Conservation (phyloP, 2,113 vertebrate genomes). For the Vireo altiloquus region DNA sequence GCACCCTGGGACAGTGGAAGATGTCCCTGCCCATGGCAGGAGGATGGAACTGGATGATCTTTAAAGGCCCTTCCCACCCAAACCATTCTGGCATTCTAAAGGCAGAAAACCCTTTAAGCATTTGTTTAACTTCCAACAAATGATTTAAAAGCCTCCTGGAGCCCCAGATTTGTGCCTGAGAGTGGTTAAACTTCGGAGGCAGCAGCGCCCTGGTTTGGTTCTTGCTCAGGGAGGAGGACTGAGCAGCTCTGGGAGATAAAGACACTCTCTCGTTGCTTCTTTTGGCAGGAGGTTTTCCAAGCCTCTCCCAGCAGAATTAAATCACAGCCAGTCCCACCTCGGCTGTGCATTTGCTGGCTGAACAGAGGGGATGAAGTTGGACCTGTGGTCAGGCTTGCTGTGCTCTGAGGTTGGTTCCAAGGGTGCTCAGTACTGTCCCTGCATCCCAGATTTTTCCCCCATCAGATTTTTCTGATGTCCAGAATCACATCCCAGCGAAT, state of each 20-base stretch:
- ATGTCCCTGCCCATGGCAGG: background rate
- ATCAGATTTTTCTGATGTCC: too few species aligned
- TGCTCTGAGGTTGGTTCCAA: background rate
- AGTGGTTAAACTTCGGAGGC: background rate
- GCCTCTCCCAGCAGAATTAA: background rate
- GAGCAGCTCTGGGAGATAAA: background rate
- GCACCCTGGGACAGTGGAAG: rapidly evolving
- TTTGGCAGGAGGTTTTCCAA: background rate
- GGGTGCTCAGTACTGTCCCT: background rate
- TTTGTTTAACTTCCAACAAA: background rate
- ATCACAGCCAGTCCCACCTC: constrained; percentile 28
- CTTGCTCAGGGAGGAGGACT: background rate
- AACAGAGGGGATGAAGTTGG: background rate
- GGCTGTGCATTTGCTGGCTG: background rate
- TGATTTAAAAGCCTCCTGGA: background rate
- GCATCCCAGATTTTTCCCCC: background rate
- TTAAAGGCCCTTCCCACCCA: background rate
- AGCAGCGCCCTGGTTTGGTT: background rate
- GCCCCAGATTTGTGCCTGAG: background rate
- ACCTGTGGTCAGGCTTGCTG: background rate
- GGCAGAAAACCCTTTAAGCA: background rate
- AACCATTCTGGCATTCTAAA: background rate
- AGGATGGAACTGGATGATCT: rapidly evolving
- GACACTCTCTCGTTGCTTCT: background rate
- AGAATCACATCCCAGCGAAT: background rate